phyloP scores from a whole-genome alignment of 2,113 vertebrate species.

The Elaphurus davidianus region DNA sequence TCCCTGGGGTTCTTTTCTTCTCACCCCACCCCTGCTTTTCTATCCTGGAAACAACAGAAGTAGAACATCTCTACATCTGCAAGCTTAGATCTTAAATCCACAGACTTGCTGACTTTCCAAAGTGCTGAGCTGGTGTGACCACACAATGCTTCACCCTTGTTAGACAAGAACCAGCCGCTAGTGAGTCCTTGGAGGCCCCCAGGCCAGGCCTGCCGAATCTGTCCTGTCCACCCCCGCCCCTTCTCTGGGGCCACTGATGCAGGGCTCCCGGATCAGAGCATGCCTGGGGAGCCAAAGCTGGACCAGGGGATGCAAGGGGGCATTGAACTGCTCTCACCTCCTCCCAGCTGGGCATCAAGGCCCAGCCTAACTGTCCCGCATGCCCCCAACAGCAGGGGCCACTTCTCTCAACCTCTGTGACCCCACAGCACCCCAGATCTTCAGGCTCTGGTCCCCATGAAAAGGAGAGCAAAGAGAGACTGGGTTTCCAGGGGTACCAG shows the following conservation, averaged over 20 bases:
- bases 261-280: neutral
- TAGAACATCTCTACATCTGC: neutral
- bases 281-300: neutral
- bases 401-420: neutral
- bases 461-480: neutral
- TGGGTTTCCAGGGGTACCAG: neutral
- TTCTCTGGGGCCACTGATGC: neutral
- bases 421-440: neutral
- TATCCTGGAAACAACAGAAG: neutral
- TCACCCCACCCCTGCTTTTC: neutral
- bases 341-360: neutral
- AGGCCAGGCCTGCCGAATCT: neutral
- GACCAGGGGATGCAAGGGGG: rapidly evolving
- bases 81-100: neutral
- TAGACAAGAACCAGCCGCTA: neutral
- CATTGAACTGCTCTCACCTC: neutral
- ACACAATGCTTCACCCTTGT: neutral
- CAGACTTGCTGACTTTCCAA: neutral
- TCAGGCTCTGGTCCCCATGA: neutral
- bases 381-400: too few species aligned
- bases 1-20: neutral
- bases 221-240: neutral
- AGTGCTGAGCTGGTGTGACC: neutral
- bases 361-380: neutral
- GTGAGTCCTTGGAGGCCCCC: neutral